Conservation (phyloP, 2,888 invertebrate genomes). For the Strigamia crassipes region DNA sequence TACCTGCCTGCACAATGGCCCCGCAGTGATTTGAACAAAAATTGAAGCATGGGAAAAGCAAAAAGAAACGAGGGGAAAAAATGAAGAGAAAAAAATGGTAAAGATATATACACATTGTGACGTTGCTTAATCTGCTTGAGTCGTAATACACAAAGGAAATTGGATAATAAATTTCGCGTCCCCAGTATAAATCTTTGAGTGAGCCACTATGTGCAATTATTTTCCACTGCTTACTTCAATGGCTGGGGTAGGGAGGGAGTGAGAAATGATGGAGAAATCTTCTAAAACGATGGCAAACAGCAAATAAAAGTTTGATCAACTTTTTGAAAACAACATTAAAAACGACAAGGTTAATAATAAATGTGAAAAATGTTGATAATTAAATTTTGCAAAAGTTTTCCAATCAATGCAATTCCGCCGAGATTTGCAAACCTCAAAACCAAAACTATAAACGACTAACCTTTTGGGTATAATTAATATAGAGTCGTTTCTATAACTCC, state of each 20-base stretch:
- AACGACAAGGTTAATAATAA: slow-evolving; percentile 21
- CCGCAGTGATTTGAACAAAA: slow-evolving; percentile 21
- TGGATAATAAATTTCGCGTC: slow-evolving; percentile 46
- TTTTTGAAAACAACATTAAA: slow-evolving; percentile 21
- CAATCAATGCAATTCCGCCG: not conserved
- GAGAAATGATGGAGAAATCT: slow-evolving; percentile 23
- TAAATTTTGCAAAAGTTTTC: slow-evolving; percentile 16
- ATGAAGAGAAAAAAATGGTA: not conserved
- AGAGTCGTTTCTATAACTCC: slow-evolving; percentile 1
- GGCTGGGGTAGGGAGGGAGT: not conserved
- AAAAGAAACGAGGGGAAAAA: not conserved
- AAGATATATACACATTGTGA: slow-evolving; percentile 39
- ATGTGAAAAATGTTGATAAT: slow-evolving; percentile 21
- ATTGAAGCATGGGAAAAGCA: slow-evolving; percentile 17
- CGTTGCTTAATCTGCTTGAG: slow-evolving; percentile 46
- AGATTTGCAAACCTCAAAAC: slow-evolving; percentile 13
- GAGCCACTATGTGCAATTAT: slow-evolving; percentile 39
- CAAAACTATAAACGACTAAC: slow-evolving; percentile 19
- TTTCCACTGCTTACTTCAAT: slow-evolving; percentile 36
- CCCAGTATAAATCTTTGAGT: slow-evolving; percentile 45
- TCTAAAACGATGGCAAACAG: slow-evolving; percentile 19
- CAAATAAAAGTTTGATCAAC: slow-evolving; percentile 21
- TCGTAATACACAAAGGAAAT: slow-evolving; percentile 47
- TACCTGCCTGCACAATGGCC: slow-evolving; percentile 21
- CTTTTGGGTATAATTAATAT: slow-evolving; percentile 11